Evolutionary conservation across 2,888 invertebrate genomes (phyloP), one percentile per base, ranked within the genome.

Genomic region (Sturmia bella): DNA sequence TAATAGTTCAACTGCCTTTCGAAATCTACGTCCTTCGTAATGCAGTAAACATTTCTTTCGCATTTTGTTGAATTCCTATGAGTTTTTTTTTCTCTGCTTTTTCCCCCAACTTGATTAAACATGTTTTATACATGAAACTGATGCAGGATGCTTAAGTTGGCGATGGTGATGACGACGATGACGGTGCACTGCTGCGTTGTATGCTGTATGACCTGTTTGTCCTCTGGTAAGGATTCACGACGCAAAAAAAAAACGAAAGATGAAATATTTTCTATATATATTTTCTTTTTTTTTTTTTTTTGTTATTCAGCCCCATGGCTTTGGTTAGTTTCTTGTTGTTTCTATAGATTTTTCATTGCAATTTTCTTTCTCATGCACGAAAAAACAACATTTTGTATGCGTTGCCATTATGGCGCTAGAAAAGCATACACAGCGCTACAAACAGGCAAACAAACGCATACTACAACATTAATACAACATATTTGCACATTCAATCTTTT

Each of bases 261-360:
- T 88, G 87, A 89, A 89, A 89, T 89, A 89, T 89, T 88, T 87
- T 79, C 79, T 77, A 84, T 84, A 85, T 83, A 81, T 85, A 84
- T 39, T 43, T 61, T 15, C 41, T 37, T n/a, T 50, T 66, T 39
- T 54, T 17, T 54, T 32, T 11, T 11, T 12, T 13, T 19, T 70
- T 52, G 39, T 39, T 74, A 78, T 82, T 59, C 69, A 75, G 82
- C 79, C 82, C 82, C 74, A 75, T 82, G 82, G 70, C 74, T 70
- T 32, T 68, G 32, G 32, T 68, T 54, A 48, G 50, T 75, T 73
- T 50, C 48, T 39, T 66, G 17, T 56, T 48, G 9, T 59, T 63
- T 50, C 52, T 27, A 24, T 52, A 48, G 41, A 32, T 57, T 57
- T 41, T 45, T 17, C 24, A 57, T 56, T 72, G 72, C 64, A 77